phyloP scores from a whole-genome alignment of 1,140 invertebrate species.

The Andricus grossulariae region DNA sequence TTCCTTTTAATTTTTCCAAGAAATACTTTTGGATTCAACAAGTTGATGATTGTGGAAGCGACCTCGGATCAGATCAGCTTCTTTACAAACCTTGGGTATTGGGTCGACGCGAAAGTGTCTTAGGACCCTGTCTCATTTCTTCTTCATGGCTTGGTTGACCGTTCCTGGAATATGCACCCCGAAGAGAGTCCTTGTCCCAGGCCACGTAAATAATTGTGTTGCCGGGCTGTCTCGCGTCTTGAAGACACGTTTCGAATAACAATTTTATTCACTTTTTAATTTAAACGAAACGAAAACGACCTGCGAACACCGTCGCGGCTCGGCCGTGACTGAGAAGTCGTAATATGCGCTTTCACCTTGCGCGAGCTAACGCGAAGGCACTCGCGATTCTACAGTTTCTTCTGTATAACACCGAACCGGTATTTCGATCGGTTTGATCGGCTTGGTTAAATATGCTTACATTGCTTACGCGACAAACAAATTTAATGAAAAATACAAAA shows the following conservation, averaged over 20 bases:
- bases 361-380: conserved; percentile 51
- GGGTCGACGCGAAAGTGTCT: conserved; percentile 67
- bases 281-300: conserved; percentile 34
- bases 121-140: conserved; percentile 70
- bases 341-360: conserved; percentile 74
- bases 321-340: conserved; percentile 74
- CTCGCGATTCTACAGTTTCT: conserved; percentile 50
- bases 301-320: conserved; percentile 62
- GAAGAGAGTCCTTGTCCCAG: conserved; percentile 33
- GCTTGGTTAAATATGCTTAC: conserved; percentile 11
- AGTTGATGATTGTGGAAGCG: neutral
- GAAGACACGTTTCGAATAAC: conserved; percentile 35
- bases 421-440: conserved; percentile 45
- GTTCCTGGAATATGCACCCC: conserved; percentile 33
- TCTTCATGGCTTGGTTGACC: conserved; percentile 44
- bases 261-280: conserved; percentile 27
- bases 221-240: neutral
- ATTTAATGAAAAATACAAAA: too few relatives aligned
- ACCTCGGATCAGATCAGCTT: conserved; percentile 1
- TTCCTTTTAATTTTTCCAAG: neutral
- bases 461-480: conserved; percentile 6
- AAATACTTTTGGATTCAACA: conserved; percentile 6
- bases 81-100: conserved; percentile 72
- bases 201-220: neutral
- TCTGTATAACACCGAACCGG: conserved; percentile 46